Conservation (phyloP, 2,797 vertebrate genomes). For the Rhabdophis nuchalis region DNA sequence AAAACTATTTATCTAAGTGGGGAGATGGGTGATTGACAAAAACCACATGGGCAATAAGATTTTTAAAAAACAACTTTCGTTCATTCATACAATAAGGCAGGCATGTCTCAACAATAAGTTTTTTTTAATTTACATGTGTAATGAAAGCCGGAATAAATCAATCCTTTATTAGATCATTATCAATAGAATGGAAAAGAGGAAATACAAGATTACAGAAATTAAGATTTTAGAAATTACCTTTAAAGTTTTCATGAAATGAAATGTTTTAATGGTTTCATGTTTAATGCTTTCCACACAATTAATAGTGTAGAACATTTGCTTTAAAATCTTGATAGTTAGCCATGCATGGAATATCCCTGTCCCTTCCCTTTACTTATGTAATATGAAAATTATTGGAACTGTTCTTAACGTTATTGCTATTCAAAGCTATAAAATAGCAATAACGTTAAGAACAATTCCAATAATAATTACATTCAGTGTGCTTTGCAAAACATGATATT, state of each 20-base stretch:
- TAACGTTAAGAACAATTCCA: neutral
- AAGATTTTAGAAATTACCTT: neutral
- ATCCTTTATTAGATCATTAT: neutral
- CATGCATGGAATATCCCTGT: neutral
- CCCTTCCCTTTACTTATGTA: neutral
- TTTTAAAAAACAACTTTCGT: neutral
- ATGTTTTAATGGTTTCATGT: neutral
- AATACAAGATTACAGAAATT: neutral
- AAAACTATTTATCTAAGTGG: neutral
- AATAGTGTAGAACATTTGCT: neutral
- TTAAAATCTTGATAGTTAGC: neutral
- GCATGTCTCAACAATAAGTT: neutral
- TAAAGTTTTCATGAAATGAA: neutral
- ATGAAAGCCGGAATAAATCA: conserved; percentile 9
- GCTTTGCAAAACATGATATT: neutral
- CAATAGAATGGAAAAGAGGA: neutral
- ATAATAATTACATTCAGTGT: neutral
- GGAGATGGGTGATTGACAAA: neutral
- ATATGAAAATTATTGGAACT: neutral
- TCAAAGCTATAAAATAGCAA: neutral
- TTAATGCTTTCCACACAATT: no score
- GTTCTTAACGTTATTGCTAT: neutral
- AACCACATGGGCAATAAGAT: neutral
- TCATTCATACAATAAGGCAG: neutral
- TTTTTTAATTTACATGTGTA: neutral